Evolutionary conservation across 2,113 vertebrate genomes (phyloP), one percentile per base, ranked within the genome.

Genomic region (Pantherophis guttatus): DNA sequence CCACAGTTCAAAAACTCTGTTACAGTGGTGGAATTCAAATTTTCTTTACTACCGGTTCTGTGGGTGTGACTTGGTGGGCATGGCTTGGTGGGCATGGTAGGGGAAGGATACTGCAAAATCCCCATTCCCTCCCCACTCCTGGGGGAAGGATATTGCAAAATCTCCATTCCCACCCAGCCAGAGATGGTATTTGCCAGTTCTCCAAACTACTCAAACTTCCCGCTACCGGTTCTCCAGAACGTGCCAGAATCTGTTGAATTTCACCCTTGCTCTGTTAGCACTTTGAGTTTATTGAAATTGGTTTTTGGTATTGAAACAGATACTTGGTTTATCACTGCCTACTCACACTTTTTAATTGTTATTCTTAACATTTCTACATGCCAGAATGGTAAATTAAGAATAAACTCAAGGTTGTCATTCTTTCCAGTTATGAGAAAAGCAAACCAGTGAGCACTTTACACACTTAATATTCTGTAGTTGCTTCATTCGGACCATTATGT

Each of bases 391-490:
- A 81, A 39, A 39, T 9, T 81, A 81, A 44, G 75, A 81, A 81
- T 81, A 44, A 44, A 44, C 75, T 44, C 7, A 44, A 44, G 33
- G 1, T 44, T 81, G 19, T 21, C 19, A 44, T 44, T 44, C 17
- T 81, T 39, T 44, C 33, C 8, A 44, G 33, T 81, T 44, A 81
- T 81, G 33, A 81, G 75, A 81, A 44, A 44, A 44, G 75, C 75
- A 81, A 21, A 1, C 75, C 75, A 81, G 70, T 81, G 15, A 81
- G 17, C 33, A 81, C 17, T 81, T 81, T 44, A 81, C 3, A 81
- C 33, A 21, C 17, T 81, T 81, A 81, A 81, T 70, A 54, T 17
- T 91, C 91, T 81, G 24, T 89, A 4, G 94, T 91, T 96, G 93
- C 89, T 70, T 10, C 90, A 10, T 10, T 87, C 92, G 92, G 91